phyloP scores from a whole-genome alignment of 2,888 invertebrate species.

The Teleiodes luculella region DNA sequence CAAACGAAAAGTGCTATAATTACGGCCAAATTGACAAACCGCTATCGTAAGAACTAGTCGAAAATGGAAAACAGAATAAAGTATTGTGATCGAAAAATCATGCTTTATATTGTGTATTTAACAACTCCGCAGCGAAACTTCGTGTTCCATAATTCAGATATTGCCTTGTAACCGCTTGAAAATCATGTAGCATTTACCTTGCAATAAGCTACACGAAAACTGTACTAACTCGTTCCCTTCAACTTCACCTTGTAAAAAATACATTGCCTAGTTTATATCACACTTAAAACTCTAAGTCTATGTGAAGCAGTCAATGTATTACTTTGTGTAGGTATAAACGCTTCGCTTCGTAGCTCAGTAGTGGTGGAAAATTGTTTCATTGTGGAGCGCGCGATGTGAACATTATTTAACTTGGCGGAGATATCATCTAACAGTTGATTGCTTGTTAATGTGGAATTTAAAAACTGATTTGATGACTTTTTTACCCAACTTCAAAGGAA shows the following conservation, averaged over 20 bases:
- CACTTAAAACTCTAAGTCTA: too few species aligned
- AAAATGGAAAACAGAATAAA: too few species aligned
- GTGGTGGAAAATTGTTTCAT: constrained; percentile 3
- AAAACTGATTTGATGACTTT: neutral
- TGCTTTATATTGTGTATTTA: too few species aligned
- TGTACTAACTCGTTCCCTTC: neutral
- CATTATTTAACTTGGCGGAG: constrained; percentile 12
- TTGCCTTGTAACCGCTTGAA: neutral
- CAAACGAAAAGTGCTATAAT: too few species aligned
- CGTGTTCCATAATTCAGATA: neutral
- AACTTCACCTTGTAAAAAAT: too few species aligned
- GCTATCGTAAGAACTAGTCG: too few species aligned
- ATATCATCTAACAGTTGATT: constrained; percentile 8
- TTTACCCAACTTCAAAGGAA: too few species aligned
- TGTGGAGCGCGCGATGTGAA: neutral
- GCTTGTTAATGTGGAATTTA: neutral
- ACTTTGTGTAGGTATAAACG: too few species aligned
- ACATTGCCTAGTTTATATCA: neutral
- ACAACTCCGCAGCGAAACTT: too few species aligned
- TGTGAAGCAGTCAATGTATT: too few species aligned
- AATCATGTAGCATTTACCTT: neutral
- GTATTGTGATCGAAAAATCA: too few species aligned
- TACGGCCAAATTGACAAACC: too few species aligned
- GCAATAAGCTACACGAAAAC: neutral
- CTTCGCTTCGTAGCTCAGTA: neutral